These are phyloP conservation scores for Diloba caeruleocephala DNA, from an alignment of 2,888 invertebrate species.

Conservation along the genomic window DNA sequence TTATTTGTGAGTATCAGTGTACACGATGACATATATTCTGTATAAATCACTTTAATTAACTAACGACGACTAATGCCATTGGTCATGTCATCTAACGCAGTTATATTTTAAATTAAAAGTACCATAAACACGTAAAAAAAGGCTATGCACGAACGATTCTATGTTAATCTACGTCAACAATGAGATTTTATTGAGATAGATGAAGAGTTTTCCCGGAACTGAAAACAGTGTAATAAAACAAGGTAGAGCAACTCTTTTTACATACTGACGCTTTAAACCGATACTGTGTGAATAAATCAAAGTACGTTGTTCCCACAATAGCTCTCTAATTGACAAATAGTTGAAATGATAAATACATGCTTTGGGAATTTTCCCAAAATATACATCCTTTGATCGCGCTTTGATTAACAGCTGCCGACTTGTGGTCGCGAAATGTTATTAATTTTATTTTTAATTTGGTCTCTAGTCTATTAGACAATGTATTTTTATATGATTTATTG, in stretches of 20 bases:
- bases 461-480: constrained; percentile 69
- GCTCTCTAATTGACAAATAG: constrained; percentile 88
- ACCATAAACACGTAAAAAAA: constrained; percentile 38
- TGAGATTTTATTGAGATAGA: constrained; percentile 57
- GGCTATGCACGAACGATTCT: constrained; percentile 20
- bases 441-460: constrained; percentile 86
- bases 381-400: constrained; percentile 82
- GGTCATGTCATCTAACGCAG: constrained; percentile 23
- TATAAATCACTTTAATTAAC: constrained; percentile 51
- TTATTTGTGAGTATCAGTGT: constrained; percentile 42
- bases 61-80: constrained; percentile 38
- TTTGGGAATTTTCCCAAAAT: constrained; percentile 84
- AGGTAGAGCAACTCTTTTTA: constrained; percentile 52
- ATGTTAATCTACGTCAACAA: constrained; percentile 54
- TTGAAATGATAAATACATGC: constrained; percentile 86
- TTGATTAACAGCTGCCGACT: constrained; percentile 84
- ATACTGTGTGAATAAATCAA: constrained; percentile 81
- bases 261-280: constrained; percentile 53
- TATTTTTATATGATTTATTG: constrained; percentile 78
- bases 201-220: constrained; percentile 41
- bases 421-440: constrained; percentile 81
- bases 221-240: constrained; percentile 52
- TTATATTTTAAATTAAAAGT: constrained; percentile 45
- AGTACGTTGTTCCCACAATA: constrained; percentile 84
- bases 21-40: constrained; percentile 29